phyloP scores from a whole-genome alignment of 2,113 vertebrate species.

The Lichenostomus cassidix region DNA sequence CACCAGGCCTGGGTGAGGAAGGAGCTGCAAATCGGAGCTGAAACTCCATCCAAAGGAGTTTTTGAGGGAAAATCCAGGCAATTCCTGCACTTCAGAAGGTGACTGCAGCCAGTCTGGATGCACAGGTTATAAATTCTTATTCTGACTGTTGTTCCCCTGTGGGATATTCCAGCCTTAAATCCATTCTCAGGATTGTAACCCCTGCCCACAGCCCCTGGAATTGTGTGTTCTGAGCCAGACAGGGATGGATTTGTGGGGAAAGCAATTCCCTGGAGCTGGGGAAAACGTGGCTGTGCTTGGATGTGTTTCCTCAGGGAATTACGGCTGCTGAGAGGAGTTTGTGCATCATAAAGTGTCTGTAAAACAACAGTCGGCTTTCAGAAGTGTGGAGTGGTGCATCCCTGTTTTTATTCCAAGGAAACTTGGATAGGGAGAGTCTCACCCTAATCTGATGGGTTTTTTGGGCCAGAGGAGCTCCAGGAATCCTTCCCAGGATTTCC shows the following conservation, averaged over 20 bases:
- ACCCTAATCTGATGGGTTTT: background rate
- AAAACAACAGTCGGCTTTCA: background rate
- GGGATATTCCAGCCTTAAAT: background rate
- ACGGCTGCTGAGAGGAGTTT: background rate
- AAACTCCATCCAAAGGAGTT: background rate
- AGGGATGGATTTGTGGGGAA: background rate
- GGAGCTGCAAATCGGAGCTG: background rate
- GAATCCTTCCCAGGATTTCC: no score
- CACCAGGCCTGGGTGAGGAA: background rate
- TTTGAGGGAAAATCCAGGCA: no score
- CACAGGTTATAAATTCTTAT: background rate
- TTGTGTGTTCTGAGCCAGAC: background rate
- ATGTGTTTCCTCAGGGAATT: background rate
- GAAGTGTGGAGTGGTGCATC: background rate
- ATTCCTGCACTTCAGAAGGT: background rate
- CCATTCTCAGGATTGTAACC: background rate
- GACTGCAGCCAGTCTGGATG: background rate
- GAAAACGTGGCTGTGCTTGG: background rate
- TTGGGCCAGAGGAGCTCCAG: background rate
- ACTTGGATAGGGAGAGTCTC: background rate
- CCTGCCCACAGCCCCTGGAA: background rate
- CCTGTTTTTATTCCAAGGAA: background rate
- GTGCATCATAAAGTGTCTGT: background rate
- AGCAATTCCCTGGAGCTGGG: background rate
- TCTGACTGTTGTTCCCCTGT: background rate